Evolutionary conservation across 92 coral and sea anemone genomes (phyloP), one percentile per base, ranked within the genome.

Genomic region (Phymanthus crucifer): DNA sequence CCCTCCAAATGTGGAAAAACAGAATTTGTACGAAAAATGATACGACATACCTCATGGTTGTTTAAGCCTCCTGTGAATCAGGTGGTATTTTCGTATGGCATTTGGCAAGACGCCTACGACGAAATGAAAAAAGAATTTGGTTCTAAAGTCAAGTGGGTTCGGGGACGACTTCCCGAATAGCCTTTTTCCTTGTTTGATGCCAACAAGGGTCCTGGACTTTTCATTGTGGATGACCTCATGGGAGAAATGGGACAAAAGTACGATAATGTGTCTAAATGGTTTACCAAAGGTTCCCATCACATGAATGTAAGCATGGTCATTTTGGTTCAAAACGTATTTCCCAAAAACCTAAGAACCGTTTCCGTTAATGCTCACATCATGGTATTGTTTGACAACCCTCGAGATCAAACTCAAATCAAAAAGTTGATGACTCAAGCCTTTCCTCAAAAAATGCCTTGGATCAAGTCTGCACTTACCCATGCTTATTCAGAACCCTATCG

Each of bases 241-340:
- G 58, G 70, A 4, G 85, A 73, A 8, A 73, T 68, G 16, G 72
- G 23, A 11, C 14, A 23, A 19, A 47, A 34, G 8, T n/a, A 52
- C 19, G 17, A 13, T 1, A 26, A 43, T 0, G 73, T 81, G 6
- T 36, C 57, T 3, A 23, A 18, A 6, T 81, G 70, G 79, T 81
- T 81, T 29, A 81, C 85, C 18, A 71, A 73, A 40, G 85, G 85
- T 14, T 32, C 65, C 1, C 85, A 73, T 24, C 85, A 81, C 36
- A 34, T 10, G 33, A 47, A 81, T 72, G 46, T 64, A 14, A 70
- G 71, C 26, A 34, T 81, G 13, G 71, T 58, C 26, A 27, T 21
- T 2, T 18, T 81, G 16, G 24, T 81, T 21, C 85, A 81, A 37
- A 81, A 81, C 70, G 9, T 81, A 11, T 81, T 81, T 57, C 72